Evolutionary conservation across 2,113 vertebrate genomes (phyloP), one percentile per base, ranked within the genome.

Genomic region (Phrynosoma platyrhinos): DNA sequence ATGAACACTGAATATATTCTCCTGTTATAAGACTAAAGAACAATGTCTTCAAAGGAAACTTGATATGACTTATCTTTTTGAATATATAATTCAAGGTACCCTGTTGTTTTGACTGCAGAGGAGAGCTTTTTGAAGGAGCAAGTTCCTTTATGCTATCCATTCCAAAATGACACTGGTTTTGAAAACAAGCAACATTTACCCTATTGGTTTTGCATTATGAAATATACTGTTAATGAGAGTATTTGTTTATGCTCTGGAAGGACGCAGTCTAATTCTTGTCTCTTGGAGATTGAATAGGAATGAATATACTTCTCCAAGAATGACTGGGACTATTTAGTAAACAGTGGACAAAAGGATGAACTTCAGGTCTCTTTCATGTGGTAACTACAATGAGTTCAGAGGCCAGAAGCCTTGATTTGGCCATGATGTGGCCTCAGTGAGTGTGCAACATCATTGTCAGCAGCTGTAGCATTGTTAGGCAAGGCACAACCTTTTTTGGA

Each of bases 121-220:
- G 21, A 58, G 16, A 36, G 20, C 20, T 7, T 52, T 87, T 82
- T 75, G 40, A 32, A 76, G 74, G 75, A 25, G 2, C 55, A 21
- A 14, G 21, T 81, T 52, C 71, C 82, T 82, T 83, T 77, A 76
- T 83, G 58, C 23, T 13, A 27, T 30, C 14, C 13, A 52, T 40
- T 25, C 62, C 71, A 36, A 88, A 82, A 87, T 75, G 36, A 76
- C 23, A 76, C n/a, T 64, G 40, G 13, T 75, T 82, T 76, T 82
- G 62, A 77, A 82, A 88, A 53, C 52, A 83, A 23, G 75, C 80
- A 88, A 36, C 62, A 36, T 77, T 88, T 77, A 88, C 81, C 42
- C 58, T 83, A 40, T 76, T 68, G 40, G 30, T 88, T 83, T 53
- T 66, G 42, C 21, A 76, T 82, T 76, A 76, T 77, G 87, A 83